Evolutionary conservation across 2,888 invertebrate genomes (phyloP), one percentile per base, ranked within the genome.

Genomic region (Conchocele bisecta): DNA sequence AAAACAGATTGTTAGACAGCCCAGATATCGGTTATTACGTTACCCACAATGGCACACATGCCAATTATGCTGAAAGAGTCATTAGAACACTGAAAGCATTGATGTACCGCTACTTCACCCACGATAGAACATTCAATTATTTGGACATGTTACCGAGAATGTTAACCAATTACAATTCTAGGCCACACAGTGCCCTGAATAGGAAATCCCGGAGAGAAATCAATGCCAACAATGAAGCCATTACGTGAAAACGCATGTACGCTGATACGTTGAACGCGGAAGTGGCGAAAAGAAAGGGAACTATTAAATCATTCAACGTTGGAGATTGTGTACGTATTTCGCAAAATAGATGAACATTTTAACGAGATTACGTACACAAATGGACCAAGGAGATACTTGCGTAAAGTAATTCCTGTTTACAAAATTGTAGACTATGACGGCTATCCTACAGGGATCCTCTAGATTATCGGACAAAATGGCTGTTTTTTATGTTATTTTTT

Each of bases 341-440:
- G 17, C 44, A 59, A 48, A 48, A 33, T 17, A 57, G 48, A 46
- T 61, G 58, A 26, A 46, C 65, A 22, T 74, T 74, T 51, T 56
- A 68, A 48, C 58, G 68, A 22, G 68, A 64, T 46, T 68, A 73
- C 42, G 64, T 64, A 24, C 73, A 73, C 29, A 73, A 73, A 58
- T 68, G 73, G 73, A 73, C 73, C 3, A 68, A 64, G 48, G 73
- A 68, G 48, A 46, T 69, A 69, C 44, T 28, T 68, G 13, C 48
- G 74, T 29, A 51, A 65, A n/a, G 64, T 51, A 20, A 59, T 69
- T 41, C 56, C 60, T 6, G 57, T 69, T 11, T 74, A 74, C 37
- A 59, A 61, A 56, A n/a, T 73, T 20, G 48, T 44, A 20, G 56
- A 73, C 39, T 68, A 68, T 9, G 56, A 44, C 11, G 46, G 60